phyloP scores from a whole-genome alignment of 1,140 invertebrate species.

The Brachionus calyciflorus region DNA sequence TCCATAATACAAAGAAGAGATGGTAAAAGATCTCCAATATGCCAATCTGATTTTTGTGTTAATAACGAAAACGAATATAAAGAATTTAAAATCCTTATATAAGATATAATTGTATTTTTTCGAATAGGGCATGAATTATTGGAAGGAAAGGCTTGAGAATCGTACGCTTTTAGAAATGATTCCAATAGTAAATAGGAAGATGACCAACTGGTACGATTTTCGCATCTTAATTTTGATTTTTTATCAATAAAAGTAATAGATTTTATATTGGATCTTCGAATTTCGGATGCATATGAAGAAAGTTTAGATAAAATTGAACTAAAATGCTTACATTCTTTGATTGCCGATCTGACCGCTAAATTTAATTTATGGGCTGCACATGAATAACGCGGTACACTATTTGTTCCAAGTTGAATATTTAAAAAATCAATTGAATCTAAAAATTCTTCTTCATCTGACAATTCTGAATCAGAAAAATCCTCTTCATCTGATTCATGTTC shows the following conservation, averaged over 20 bases:
- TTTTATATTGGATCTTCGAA: neutral
- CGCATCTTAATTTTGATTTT: neutral
- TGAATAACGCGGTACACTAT: neutral
- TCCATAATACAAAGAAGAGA: neutral
- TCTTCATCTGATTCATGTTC: too few relatives aligned
- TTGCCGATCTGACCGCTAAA: neutral
- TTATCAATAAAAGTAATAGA: neutral
- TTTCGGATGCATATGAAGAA: neutral
- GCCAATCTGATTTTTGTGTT: neutral
- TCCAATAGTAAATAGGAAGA: neutral
- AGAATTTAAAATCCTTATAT: neutral
- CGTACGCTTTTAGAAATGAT: neutral
- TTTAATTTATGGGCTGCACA: constrained; percentile 18
- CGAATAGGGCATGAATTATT: neutral
- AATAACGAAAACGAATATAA: neutral
- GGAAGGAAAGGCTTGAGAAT: neutral
- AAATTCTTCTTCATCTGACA: neutral
- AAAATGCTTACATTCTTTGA: neutral
- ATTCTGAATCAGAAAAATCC: too few relatives aligned
- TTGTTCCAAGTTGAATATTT: too few relatives aligned
- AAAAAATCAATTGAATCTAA: constrained; percentile 4
- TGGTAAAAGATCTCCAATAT: neutral
- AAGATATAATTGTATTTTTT: neutral
- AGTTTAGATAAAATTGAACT: neutral
- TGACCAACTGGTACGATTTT: constrained; percentile 6